These are phyloP conservation scores for Pteronura brasiliensis DNA, from an alignment of 2,113 vertebrate species.

Conservation along the genomic window DNA sequence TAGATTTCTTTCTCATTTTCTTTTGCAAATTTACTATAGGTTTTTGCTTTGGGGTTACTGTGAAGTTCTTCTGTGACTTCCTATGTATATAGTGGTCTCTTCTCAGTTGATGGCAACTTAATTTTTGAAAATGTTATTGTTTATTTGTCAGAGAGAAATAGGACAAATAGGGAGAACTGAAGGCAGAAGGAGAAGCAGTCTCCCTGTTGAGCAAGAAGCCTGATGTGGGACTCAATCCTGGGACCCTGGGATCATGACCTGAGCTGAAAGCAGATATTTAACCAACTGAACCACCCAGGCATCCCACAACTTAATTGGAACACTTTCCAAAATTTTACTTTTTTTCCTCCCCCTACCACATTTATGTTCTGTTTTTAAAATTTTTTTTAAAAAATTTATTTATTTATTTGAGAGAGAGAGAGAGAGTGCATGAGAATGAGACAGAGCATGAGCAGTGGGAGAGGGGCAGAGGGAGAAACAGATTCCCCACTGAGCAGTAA, in stretches of 20 bases:
- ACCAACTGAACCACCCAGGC: too few species aligned
- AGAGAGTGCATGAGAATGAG: too few species aligned
- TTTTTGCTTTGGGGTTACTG: background rate
- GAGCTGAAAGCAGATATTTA: too few species aligned
- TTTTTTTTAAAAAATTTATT: background rate
- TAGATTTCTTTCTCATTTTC: background rate
- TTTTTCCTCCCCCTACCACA: background rate
- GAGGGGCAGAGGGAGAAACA: too few species aligned
- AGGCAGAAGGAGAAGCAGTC: too few species aligned
- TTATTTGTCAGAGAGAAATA: too few species aligned
- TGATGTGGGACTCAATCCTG: too few species aligned
- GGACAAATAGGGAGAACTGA: too few species aligned
- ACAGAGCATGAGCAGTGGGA: too few species aligned
- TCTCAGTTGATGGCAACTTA: background rate
- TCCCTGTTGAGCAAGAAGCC: too few species aligned
- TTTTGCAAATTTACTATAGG: background rate
- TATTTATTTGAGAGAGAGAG: background rate
- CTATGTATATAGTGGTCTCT: background rate
- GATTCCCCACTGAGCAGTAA: too few species aligned
- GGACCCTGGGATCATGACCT: too few species aligned
- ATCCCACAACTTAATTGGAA: background rate
- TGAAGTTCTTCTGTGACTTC: background rate
- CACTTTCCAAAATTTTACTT: background rate
- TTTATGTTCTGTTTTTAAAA: background rate
- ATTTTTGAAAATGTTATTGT: background rate